Evolutionary conservation across 1,140 invertebrate species (phyloP).

Genomic region (Plutomurus gul): DNA sequence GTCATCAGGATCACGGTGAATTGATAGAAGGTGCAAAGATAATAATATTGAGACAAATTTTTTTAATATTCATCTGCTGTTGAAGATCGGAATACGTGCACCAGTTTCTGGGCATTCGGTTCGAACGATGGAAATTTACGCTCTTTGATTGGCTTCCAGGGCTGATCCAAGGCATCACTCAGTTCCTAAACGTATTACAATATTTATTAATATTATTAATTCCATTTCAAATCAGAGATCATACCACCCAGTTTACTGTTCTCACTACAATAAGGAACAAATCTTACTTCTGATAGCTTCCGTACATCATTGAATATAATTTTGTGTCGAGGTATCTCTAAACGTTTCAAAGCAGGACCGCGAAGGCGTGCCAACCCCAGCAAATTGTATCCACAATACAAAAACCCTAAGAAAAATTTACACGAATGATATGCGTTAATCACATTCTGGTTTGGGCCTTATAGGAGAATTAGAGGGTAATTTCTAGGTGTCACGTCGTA

Average conservation of each 20-base stretch:
- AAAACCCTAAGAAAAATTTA: conserved; percentile 11
- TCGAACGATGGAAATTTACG: not conserved
- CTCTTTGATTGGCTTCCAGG: conserved; percentile 8
- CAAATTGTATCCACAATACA: conserved; percentile 40
- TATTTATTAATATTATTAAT: not conserved
- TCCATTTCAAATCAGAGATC: not conserved
- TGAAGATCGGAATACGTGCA: not conserved
- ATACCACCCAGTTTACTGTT: no score
- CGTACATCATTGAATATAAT: conserved; percentile 32
- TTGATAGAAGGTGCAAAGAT: not conserved
- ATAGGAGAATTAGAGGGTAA: no score
- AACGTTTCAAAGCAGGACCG: not conserved
- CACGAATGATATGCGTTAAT: no score
- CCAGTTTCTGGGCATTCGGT: not conserved
- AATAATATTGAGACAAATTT: not conserved
- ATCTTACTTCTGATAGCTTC: not conserved
- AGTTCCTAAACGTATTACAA: not conserved
- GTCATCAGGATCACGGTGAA: not conserved
- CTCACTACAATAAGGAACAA: not conserved
- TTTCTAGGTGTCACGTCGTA: no score
- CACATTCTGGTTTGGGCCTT: no score
- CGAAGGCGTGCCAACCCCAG: conserved; percentile 31
- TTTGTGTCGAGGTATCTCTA: conserved; percentile 39
- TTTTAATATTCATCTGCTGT: not conserved
- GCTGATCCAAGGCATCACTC: conserved; percentile 26